Conservation (phyloP, 1,140 invertebrate genomes). For the Danaus melanippus region DNA sequence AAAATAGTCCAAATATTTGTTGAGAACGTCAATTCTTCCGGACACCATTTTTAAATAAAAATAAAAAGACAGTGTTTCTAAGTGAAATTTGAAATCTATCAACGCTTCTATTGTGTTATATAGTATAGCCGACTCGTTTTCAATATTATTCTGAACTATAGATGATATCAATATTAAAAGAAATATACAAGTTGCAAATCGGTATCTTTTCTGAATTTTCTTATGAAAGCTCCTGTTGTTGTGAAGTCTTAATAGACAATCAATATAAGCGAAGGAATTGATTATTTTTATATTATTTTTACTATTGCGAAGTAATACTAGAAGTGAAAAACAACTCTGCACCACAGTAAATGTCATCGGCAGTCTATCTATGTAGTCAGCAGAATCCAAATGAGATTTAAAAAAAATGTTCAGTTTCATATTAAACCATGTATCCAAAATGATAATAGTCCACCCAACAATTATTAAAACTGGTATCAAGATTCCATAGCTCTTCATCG, state of each 20-base stretch:
- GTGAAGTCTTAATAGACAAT: neutral
- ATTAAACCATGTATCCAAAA: neutral
- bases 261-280: neutral
- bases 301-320: too few species aligned
- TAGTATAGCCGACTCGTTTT: neutral
- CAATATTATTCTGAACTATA: too few species aligned
- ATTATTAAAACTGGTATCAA: constrained; percentile 10
- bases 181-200: constrained; percentile 6
- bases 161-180: neutral
- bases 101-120: neutral
- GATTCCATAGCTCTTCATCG: constrained; percentile 27
- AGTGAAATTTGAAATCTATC: constrained; percentile 6
- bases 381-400: too few species aligned
- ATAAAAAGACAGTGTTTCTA: constrained; percentile 6
- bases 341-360: too few species aligned
- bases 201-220: constrained; percentile 1
- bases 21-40: constrained; percentile 13
- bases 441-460: neutral
- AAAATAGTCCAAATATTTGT: constrained; percentile 11
- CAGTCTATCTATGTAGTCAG: too few species aligned
- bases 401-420: neutral
- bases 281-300: too few species aligned
- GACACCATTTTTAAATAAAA: constrained; percentile 7
- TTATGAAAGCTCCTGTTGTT: neutral
- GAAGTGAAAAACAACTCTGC: too few species aligned